These are phyloP conservation scores for Clusia tigrina DNA, from an alignment of 2,888 invertebrate species.

Conservation along the genomic window DNA sequence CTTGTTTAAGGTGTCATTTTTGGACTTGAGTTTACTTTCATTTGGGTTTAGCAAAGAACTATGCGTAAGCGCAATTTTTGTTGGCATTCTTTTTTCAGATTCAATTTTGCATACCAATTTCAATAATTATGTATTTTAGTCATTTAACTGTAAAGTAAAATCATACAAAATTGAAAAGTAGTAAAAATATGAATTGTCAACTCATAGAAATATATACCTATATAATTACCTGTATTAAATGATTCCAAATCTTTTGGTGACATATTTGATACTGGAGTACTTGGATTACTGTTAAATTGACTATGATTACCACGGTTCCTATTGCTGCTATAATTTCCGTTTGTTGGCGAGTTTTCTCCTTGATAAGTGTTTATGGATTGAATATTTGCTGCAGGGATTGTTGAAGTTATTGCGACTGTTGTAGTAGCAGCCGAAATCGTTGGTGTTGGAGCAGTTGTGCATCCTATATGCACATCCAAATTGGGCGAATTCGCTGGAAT, in stretches of 20 bases:
- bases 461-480: slow-evolving; percentile 65
- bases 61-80: too few species aligned
- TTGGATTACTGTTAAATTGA: slow-evolving; percentile 72
- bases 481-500: slow-evolving; percentile 76
- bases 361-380: slow-evolving; percentile 44
- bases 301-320: slow-evolving; percentile 60
- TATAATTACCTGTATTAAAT: slow-evolving; percentile 30
- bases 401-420: slow-evolving; percentile 37
- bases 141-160: too few species aligned
- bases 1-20: too few species aligned
- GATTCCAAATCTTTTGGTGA: slow-evolving; percentile 67
- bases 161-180: too few species aligned
- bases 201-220: background rate
- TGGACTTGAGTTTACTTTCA: too few species aligned
- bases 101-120: too few species aligned
- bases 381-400: slow-evolving; percentile 24
- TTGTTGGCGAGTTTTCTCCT: slow-evolving; percentile 41
- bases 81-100: too few species aligned
- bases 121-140: too few species aligned
- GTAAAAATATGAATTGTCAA: too few species aligned
- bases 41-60: too few species aligned
- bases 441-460: slow-evolving; percentile 30
- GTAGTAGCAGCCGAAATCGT: slow-evolving; percentile 61
- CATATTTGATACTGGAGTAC: slow-evolving; percentile 73
- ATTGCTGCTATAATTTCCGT: slow-evolving; percentile 29